A percentile compares a stretch with the other conserved stretches of the same genome.
Conservation (phyloP, 2,113 vertebrate genomes). For the Cyanoderma ruficeps region DNA sequence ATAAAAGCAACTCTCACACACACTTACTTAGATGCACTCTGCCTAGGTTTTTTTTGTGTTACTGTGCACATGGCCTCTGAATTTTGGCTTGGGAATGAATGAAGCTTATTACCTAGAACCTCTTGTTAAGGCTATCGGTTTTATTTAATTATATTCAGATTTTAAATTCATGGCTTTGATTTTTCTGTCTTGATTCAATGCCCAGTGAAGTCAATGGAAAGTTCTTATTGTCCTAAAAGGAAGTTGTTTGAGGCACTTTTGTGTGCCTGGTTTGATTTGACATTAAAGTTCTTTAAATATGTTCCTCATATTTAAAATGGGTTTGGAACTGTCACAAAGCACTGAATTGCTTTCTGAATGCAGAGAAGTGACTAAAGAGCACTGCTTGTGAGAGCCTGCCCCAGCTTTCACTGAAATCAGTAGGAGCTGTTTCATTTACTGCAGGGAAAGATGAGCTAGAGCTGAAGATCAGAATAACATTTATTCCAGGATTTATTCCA, state of each 20-base stretch:
- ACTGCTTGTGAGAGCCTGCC: neutral
- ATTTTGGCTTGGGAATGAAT: neutral
- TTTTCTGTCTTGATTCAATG: neutral
- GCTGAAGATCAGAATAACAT: neutral
- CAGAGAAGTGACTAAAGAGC: neutral
- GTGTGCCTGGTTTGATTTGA: neutral
- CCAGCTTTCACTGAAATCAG: neutral
- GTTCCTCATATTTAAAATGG: neutral
- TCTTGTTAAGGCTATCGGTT: neutral
- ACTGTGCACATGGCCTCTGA: neutral
- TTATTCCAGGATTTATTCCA: constrained; percentile 20
- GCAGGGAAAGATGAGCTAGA: neutral
- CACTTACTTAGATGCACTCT: neutral
- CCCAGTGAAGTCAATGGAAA: neutral
- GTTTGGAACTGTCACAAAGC: neutral
- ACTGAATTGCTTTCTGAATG: neutral
- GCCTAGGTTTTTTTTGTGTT: neutral
- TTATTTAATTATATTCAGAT: neutral
- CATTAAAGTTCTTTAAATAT: neutral
- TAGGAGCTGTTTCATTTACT: constrained; percentile 1
- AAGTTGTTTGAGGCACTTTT: neutral
- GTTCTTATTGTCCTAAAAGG: neutral
- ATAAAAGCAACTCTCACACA: neutral
- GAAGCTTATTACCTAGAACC: neutral
- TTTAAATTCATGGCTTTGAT: neutral